Conservation (phyloP, 2,113 vertebrate genomes). For the Pitta sordida region DNA sequence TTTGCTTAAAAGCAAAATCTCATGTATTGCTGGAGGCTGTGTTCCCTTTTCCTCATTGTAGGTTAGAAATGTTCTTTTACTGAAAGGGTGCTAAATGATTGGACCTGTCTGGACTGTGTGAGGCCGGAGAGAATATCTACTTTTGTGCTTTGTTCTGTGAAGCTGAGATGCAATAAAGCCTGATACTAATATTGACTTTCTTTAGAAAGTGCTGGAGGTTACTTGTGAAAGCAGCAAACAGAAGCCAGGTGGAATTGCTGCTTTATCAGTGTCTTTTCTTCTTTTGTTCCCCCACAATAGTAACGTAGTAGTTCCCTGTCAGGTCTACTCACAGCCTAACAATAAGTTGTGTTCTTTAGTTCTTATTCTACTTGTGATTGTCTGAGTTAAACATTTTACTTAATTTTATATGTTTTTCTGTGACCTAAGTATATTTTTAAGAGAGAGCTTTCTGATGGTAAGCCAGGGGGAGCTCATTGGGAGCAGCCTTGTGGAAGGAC, state of each 20-base stretch:
- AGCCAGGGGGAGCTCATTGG: background rate
- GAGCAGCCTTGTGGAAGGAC: background rate
- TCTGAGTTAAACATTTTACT: background rate
- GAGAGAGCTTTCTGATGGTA: background rate
- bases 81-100: background rate
- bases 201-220: background rate
- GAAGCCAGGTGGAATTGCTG: background rate
- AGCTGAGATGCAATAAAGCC: background rate
- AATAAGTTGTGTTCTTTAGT: background rate
- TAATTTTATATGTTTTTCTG: background rate
- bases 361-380: background rate
- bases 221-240: background rate
- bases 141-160: background rate
- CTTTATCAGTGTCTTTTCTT: background rate
- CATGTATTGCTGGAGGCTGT: background rate
- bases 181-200: background rate
- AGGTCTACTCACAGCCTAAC: background rate
- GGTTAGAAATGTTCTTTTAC: background rate
- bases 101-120: background rate
- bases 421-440: background rate
- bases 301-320: background rate
- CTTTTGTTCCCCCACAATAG: background rate
- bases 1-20: background rate
- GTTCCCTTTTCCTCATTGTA: background rate
- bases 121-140: background rate